phyloP scores from a whole-genome alignment of 37 sponge, comb jelly and placozoan genomes.

The Haliclona indistincta region DNA sequence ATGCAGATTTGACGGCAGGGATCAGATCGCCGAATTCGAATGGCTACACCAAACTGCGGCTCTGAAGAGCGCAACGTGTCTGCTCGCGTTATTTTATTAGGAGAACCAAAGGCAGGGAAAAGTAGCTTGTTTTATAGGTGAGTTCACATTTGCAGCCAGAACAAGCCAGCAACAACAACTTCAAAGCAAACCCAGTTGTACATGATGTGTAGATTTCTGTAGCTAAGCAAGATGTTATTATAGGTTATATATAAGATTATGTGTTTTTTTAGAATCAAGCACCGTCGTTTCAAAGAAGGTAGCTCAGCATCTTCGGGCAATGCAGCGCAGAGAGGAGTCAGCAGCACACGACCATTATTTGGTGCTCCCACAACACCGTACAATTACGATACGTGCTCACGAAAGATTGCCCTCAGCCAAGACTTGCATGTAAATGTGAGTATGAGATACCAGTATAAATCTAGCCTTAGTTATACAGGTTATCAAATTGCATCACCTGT shows the following conservation, averaged over 20 bases:
- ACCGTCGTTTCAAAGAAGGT: slow-evolving; percentile 21
- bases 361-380: slow-evolving; percentile 2
- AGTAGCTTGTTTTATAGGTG: slow-evolving; percentile 61
- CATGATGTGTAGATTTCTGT: too few relatives aligned
- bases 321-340: not conserved
- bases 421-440: slow-evolving; percentile 1
- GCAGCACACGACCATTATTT: slow-evolving; percentile 1
- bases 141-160: too few relatives aligned
- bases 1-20: too few relatives aligned
- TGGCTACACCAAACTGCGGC: too few relatives aligned
- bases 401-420: not conserved
- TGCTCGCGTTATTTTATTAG: slow-evolving; percentile 48
- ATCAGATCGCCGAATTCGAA: too few relatives aligned
- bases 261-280: too few relatives aligned
- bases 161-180: too few relatives aligned
- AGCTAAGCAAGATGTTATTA: too few relatives aligned
- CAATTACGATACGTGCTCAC: not conserved
- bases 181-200: too few relatives aligned
- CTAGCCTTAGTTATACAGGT: not conserved
- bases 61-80: too few relatives aligned
- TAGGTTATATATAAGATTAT: too few relatives aligned
- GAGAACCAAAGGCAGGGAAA: slow-evolving; percentile 61
- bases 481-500: too few relatives aligned
- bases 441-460: not conserved
- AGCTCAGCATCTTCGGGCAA: not conserved